Evolutionary conservation across 2,113 vertebrate species (phyloP).

Genomic region (Ceyx melanurus): DNA sequence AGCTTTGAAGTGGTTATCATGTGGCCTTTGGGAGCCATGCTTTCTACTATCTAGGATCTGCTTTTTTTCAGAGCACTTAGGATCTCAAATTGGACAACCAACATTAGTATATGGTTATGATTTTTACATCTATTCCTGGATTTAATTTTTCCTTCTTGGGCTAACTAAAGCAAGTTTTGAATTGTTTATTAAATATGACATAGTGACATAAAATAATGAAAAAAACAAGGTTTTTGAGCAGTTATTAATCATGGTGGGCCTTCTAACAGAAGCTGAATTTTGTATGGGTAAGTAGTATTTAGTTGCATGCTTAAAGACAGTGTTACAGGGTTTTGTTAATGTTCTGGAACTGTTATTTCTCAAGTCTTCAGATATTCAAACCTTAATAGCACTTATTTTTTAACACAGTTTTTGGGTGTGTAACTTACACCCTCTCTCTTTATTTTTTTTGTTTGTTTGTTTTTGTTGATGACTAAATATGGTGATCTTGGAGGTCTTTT

Average conservation of each 20-base stretch:
- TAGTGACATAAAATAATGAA: not conserved
- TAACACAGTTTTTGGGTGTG: not conserved
- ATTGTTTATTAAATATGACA: not conserved
- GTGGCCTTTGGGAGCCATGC: not conserved
- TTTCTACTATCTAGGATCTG: not conserved
- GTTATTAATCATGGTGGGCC: not conserved
- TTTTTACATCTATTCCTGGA: not conserved
- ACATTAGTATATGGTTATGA: not conserved
- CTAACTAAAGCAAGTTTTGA: not conserved
- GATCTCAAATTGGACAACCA: not conserved
- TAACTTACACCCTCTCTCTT: not conserved
- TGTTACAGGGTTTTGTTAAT: not conserved
- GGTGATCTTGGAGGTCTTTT: no score
- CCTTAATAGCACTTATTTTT: not conserved
- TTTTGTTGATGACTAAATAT: no score
- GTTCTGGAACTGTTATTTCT: not conserved
- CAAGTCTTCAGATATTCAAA: not conserved
- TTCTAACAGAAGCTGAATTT: not conserved
- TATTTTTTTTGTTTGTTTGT: no score
- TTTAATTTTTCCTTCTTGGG: not conserved
- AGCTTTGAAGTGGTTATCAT: constrained; percentile 8
- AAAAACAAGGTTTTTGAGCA: not conserved
- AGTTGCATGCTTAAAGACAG: not conserved
- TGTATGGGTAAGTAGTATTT: not conserved
- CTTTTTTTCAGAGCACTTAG: not conserved